These are phyloP conservation scores for Erpetoichthys calabaricus DNA, from an alignment of 2,797 vertebrate species.

Conservation along the genomic window DNA sequence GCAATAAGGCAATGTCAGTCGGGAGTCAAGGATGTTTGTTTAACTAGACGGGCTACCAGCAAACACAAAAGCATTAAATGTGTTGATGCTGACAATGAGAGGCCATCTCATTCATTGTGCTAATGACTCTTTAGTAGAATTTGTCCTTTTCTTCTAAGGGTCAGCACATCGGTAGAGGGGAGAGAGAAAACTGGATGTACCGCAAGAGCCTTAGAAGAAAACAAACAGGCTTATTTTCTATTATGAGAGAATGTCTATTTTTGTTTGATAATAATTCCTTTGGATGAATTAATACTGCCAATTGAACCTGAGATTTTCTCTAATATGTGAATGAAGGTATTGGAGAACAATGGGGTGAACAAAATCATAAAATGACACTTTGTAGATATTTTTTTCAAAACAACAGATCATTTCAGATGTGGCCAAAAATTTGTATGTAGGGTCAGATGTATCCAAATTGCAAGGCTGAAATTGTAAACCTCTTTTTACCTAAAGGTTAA, in stretches of 20 bases:
- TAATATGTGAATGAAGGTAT: too few species aligned
- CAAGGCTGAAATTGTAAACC: too few species aligned
- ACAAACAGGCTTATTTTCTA: conserved; percentile 16
- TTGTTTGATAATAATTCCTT: conserved; percentile 19
- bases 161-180: conserved; percentile 18
- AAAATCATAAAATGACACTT: too few species aligned
- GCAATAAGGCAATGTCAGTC: conserved; percentile 16
- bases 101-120: conserved; percentile 15
- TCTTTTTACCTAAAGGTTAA: too few species aligned
- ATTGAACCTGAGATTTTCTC: too few species aligned
- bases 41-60: conserved; percentile 13
- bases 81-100: conserved; percentile 18
- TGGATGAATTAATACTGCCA: conserved; percentile 11
- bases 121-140: conserved; percentile 15
- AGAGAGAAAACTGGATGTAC: background rate
- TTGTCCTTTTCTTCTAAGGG: conserved; percentile 21
- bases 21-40: conserved; percentile 18
- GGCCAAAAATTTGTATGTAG: too few species aligned
- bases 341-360: too few species aligned
- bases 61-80: conserved; percentile 20
- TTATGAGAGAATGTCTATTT: conserved; percentile 17
- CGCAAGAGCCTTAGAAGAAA: conserved; percentile 14
- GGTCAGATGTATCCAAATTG: too few species aligned
- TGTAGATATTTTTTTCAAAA: too few species aligned
- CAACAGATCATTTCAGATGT: too few species aligned